These are phyloP conservation scores for Phallusia fumigata DNA, from an alignment of 23 tunicate species.

Conservation along the genomic window DNA sequence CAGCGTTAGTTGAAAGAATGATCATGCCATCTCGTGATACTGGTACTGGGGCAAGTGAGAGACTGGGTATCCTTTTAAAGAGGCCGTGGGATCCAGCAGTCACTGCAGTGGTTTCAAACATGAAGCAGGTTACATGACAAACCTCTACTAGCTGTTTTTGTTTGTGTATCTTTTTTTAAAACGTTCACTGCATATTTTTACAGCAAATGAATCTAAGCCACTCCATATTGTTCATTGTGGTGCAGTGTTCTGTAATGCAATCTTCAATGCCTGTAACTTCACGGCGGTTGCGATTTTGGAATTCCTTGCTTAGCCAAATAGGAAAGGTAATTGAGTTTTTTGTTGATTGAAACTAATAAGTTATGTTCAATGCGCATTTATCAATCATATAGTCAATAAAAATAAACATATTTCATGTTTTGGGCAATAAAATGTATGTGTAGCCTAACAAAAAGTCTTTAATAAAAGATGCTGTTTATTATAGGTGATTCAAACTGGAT, in stretches of 20 bases:
- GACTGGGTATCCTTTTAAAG: constrained; percentile 56
- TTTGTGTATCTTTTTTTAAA: too few relatives aligned
- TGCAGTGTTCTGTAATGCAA: constrained; percentile 46
- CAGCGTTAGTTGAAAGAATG: constrained; percentile 83
- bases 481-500: constrained; percentile 52
- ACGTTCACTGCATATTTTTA: too few relatives aligned
- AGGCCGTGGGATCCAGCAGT: constrained; percentile 91
- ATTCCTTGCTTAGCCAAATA: constrained; percentile 58
- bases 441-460: not conserved
- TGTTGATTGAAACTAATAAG: too few relatives aligned
- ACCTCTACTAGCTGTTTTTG: not conserved
- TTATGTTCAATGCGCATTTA: too few relatives aligned
- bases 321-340: constrained; percentile 94
- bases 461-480: not conserved
- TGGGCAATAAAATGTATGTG: too few relatives aligned
- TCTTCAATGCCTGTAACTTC: constrained; percentile 50
- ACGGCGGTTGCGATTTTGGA: constrained; percentile 74
- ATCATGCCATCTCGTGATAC: constrained; percentile 67
- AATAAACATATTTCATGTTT: too few relatives aligned
- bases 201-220: constrained; percentile 43
- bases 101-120: constrained; percentile 45
- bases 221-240: constrained; percentile 45
- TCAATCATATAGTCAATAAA: too few relatives aligned
- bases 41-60: constrained; percentile 25
- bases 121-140: constrained; percentile 39